Conservation (phyloP, 1,140 invertebrate genomes). For the Bombus consobrinus region DNA sequence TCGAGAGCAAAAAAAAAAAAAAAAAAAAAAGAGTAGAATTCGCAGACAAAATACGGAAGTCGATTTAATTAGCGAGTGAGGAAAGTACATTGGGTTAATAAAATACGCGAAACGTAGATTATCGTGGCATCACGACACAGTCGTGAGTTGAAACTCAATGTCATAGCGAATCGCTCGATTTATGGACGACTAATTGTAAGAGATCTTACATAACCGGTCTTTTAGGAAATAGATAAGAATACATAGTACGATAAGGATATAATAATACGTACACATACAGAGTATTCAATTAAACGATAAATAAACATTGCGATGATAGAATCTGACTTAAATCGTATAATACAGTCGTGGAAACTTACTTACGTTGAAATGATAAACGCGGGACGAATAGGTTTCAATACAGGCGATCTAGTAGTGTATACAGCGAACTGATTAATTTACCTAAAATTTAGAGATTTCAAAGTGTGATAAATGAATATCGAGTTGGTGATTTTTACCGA, state of each 20-base stretch:
- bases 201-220: slow-evolving; percentile 3
- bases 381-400: not conserved
- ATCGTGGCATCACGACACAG: not conserved
- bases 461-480: not conserved
- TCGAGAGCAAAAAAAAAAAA: too few species aligned
- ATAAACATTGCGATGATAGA: not conserved
- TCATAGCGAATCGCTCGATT: slow-evolving; percentile 7
- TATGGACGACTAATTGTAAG: not conserved
- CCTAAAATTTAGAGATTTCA: not conserved
- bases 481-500: not conserved
- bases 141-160: not conserved
- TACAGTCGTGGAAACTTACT: not conserved
- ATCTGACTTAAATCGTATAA: not conserved
- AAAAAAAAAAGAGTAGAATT: not conserved
- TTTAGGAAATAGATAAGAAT: slow-evolving; percentile 1
- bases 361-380: not conserved
- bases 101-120: not conserved
- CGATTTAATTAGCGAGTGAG: not conserved
- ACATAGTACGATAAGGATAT: not conserved
- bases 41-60: not conserved
- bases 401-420: not conserved
- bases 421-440: too few species aligned
- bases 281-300: not conserved
- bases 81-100: not conserved
- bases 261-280: not conserved